Evolutionary conservation across 2,797 vertebrate species (phyloP), one percentile per base, ranked within the genome.

Genomic region (Ciconia nigra): DNA sequence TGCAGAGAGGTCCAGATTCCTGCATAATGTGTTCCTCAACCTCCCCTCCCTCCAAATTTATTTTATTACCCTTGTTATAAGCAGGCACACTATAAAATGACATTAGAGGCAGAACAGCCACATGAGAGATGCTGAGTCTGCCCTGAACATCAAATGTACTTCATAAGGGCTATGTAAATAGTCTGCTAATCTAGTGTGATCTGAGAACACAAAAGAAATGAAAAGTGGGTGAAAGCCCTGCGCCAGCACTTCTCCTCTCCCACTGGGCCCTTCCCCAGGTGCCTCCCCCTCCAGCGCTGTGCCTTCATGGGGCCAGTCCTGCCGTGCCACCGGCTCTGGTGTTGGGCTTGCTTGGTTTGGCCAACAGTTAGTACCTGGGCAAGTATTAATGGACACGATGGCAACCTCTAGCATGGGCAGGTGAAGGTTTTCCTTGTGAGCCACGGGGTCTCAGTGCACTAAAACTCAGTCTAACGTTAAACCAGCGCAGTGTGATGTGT

Each of bases 111-210:
- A 96, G 83, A 96, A 49, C 66, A 78, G 89, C 89, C 93, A 79
- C 82, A 49, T 15, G 61, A 92, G 95, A 97, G 96, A 93, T 96
- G 96, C 97, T 98, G 97, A 96, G 91, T 93, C 84, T 97, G 97
- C 90, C 95, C 94, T 24, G 21, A 89, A 95, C 94, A 96, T 80
- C 93, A 67, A 88, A 95, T 86, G 89, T 62, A 89, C 92, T 96
- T 95, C 63, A 58, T 93, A 61, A 94, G 81, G 85, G 62, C 80
- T 81, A 88, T 96, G 96, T 90, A 98, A 96, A 97, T 94, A 33
- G 59, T 63, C 44, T 25, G 91, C 42, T 95, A 87, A 90, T 95
- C 74, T n/a, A 26, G 61, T 29, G 44, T 15, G 5, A 62, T 71
- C 83, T 42, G 35, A 93, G 94, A 94, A n/a, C 46, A 21, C 52